These are phyloP conservation scores for Heterohyrax brucei DNA, from an alignment of 2,797 vertebrate genomes.

Conservation along the genomic window DNA sequence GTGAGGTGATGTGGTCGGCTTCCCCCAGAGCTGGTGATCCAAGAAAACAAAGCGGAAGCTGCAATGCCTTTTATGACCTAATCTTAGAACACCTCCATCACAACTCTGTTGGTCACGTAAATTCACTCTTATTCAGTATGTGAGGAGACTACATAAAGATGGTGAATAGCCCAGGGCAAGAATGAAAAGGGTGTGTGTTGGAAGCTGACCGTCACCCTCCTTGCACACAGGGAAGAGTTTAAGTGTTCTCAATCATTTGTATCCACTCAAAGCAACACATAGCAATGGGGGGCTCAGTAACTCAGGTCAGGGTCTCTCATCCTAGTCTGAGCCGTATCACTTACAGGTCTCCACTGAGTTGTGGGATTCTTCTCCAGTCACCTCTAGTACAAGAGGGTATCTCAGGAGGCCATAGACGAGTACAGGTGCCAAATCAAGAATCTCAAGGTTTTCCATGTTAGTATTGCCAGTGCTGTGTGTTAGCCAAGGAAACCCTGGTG, in stretches of 20 bases:
- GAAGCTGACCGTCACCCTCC: background rate
- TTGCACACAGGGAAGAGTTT: background rate
- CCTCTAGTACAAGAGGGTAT: background rate
- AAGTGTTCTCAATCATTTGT: background rate
- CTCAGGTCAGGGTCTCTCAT: no score
- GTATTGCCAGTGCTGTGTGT: background rate
- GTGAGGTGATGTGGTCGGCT: background rate
- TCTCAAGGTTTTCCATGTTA: background rate
- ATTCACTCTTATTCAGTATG: background rate
- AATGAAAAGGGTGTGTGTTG: background rate
- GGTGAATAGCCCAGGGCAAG: background rate
- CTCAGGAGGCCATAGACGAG: background rate
- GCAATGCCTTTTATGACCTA: slow-evolving; percentile 34
- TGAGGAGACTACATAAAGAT: background rate
- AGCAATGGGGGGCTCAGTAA: background rate
- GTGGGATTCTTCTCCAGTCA: background rate
- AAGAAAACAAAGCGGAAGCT: background rate
- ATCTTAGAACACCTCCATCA: background rate
- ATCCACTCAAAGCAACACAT: background rate
- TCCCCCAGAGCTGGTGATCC: background rate
- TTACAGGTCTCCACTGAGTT: background rate
- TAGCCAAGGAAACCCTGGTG: no score
- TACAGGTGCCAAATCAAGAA: background rate
- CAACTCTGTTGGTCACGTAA: background rate
- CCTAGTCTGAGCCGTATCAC: background rate